phyloP scores from a whole-genome alignment of 2,888 invertebrate genomes.

The Ctena decussata region DNA sequence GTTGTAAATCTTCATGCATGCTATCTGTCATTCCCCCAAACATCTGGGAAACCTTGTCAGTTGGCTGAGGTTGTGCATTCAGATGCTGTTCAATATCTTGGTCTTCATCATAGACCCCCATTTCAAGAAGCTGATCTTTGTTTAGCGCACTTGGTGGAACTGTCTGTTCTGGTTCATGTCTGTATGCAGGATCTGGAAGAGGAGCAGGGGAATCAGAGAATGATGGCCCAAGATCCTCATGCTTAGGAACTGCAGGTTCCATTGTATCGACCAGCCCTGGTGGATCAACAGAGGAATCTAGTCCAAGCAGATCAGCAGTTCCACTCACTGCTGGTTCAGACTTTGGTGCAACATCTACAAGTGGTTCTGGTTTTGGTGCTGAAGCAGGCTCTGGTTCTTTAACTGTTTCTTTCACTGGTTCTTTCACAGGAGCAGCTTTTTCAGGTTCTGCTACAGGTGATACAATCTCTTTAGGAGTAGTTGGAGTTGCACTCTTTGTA shows the following conservation, averaged over 20 bases:
- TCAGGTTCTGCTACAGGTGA: constrained; percentile 62
- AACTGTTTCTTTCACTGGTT: constrained; percentile 34
- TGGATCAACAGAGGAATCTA: constrained; percentile 19
- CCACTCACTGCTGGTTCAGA: constrained; percentile 23
- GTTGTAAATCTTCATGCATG: constrained; percentile 57
- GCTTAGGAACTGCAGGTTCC: constrained; percentile 20
- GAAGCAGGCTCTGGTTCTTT: constrained; percentile 12
- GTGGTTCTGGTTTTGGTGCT: constrained; percentile 44
- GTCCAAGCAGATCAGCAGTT: constrained; percentile 31
- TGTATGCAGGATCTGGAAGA: neutral
- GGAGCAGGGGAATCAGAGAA: constrained; percentile 9
- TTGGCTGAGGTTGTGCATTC: constrained; percentile 47
- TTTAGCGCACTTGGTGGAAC: neutral
- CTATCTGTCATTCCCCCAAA: constrained; percentile 63
- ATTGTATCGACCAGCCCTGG: constrained; percentile 30
- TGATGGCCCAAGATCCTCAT: constrained; percentile 10
- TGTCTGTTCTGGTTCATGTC: constrained; percentile 18
- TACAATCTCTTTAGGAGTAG: constrained; percentile 55
- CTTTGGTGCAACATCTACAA: constrained; percentile 1
- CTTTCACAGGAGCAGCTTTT: constrained; percentile 19
- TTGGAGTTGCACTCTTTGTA: constrained; percentile 55
- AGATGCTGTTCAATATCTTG: constrained; percentile 56
- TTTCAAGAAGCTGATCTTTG: constrained; percentile 69
- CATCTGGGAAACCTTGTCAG: constrained; percentile 50
- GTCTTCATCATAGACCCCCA: constrained; percentile 81